These are phyloP conservation scores for Mylabris phalerata DNA, from an alignment of 1,140 invertebrate genomes.

Conservation along the genomic window DNA sequence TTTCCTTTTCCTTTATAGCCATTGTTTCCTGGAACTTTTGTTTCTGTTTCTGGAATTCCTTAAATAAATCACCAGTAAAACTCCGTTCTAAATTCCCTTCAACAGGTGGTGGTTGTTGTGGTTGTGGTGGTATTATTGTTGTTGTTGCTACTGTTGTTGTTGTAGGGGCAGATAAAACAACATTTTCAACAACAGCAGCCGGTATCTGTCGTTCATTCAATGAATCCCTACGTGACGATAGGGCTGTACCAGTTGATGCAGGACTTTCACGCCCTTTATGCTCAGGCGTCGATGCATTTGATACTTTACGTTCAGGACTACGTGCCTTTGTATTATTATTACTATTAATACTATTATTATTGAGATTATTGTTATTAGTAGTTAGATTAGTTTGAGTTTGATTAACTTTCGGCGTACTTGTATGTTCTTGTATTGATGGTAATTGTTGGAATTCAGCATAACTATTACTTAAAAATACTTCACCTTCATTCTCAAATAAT, in stretches of 20 bases:
- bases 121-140: slow-evolving; percentile 15
- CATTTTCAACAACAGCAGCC: slow-evolving; percentile 20
- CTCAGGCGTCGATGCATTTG: slow-evolving; percentile 51
- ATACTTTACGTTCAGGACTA: slow-evolving; percentile 48
- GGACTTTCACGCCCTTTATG: slow-evolving; percentile 51
- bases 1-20: slow-evolving; percentile 52
- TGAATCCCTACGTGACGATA: slow-evolving; percentile 55
- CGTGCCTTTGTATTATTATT: slow-evolving; percentile 32
- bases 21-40: slow-evolving; percentile 59
- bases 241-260: slow-evolving; percentile 48
- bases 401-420: slow-evolving; percentile 41
- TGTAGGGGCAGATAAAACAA: not conserved
- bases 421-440: slow-evolving; percentile 51
- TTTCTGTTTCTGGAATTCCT: slow-evolving; percentile 67
- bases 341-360: no score
- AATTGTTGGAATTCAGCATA: slow-evolving; percentile 57
- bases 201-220: slow-evolving; percentile 49
- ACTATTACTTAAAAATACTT: slow-evolving; percentile 61
- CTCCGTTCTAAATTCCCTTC: slow-evolving; percentile 47
- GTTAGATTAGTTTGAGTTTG: slow-evolving; percentile 35
- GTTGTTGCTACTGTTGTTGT: slow-evolving; percentile 33
- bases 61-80: slow-evolving; percentile 60
- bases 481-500: slow-evolving; percentile 72
- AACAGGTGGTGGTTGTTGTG: not conserved
- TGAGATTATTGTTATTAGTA: no score